Evolutionary conservation across 2,888 invertebrate species (phyloP).

Genomic region (Alviniconcha strummeri): DNA sequence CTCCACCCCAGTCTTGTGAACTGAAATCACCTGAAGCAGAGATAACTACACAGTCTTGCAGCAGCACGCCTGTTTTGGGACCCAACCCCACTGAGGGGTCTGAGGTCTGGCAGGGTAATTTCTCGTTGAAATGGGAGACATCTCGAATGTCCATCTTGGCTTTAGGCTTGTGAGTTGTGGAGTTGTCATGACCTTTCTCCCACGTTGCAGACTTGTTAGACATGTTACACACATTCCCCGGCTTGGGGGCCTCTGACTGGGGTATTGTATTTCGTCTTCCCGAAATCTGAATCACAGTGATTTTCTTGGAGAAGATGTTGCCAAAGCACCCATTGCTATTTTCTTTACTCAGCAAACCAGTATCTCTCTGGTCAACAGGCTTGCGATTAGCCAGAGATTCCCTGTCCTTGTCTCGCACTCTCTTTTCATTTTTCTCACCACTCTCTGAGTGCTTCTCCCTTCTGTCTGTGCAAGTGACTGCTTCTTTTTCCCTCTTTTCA

Average conservation of each 20-base stretch:
- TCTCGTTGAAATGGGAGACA: neutral
- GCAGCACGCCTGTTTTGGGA: conserved; percentile 19
- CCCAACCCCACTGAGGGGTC: neutral
- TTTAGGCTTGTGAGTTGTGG: conserved; percentile 8
- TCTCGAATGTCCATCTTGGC: neutral
- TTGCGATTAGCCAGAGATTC: neutral
- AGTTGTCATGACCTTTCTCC: conserved; percentile 39
- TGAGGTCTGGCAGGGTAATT: neutral
- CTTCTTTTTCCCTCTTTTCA: neutral
- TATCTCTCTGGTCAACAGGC: neutral
- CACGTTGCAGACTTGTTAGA: conserved; percentile 42
- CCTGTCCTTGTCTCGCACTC: neutral
- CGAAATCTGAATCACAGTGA: conserved; percentile 40
- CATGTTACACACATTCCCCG: conserved; percentile 20
- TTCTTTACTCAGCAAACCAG: conserved; percentile 13
- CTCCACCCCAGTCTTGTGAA: neutral
- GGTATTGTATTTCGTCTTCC: conserved; percentile 1
- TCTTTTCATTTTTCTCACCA: neutral
- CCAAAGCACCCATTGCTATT: conserved; percentile 55
- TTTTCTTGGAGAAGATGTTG: conserved; percentile 55
- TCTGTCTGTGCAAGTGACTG: neutral
- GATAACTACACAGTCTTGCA: conserved; percentile 30
- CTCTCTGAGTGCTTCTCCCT: conserved; percentile 7
- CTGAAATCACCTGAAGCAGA: conserved; percentile 16
- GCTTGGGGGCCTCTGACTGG: conserved; percentile 13